Evolutionary conservation across 1,140 invertebrate species (phyloP).

Genomic region (Bathynomus jamesi): DNA sequence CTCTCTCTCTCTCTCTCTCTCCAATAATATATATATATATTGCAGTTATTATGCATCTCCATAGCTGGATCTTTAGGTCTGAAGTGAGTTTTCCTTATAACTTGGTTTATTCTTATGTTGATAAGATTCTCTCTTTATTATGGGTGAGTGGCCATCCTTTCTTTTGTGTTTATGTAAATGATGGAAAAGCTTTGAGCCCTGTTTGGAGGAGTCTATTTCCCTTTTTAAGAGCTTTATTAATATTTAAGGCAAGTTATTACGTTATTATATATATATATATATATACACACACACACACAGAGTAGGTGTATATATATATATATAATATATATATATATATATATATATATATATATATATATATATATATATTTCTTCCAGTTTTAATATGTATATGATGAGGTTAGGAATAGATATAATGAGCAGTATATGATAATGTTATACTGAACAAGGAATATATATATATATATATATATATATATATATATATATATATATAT

Average conservation of each 20-base stretch:
- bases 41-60: too few species aligned
- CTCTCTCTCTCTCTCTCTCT: too few species aligned
- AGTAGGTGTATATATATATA: background rate
- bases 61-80: too few species aligned
- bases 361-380: background rate
- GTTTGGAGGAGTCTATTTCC: background rate
- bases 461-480: background rate
- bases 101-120: conserved; percentile 1
- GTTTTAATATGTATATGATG: background rate
- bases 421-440: too few species aligned
- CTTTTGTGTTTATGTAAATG: background rate
- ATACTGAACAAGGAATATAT: background rate
- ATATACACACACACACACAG: too few species aligned
- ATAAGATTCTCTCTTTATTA: conserved; percentile 1
- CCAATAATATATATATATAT: too few species aligned
- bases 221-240: conserved; percentile 1
- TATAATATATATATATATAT: background rate
- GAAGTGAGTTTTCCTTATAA: background rate
- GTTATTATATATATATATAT: background rate
- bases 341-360: conserved; percentile 3
- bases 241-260: conserved; percentile 1
- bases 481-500: background rate
- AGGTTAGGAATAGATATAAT: too few species aligned
- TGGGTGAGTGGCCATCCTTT: background rate
- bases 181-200: background rate